These are phyloP conservation scores for Rallus crepitans DNA, from an alignment of 2,797 vertebrate genomes.

Conservation along the genomic window DNA sequence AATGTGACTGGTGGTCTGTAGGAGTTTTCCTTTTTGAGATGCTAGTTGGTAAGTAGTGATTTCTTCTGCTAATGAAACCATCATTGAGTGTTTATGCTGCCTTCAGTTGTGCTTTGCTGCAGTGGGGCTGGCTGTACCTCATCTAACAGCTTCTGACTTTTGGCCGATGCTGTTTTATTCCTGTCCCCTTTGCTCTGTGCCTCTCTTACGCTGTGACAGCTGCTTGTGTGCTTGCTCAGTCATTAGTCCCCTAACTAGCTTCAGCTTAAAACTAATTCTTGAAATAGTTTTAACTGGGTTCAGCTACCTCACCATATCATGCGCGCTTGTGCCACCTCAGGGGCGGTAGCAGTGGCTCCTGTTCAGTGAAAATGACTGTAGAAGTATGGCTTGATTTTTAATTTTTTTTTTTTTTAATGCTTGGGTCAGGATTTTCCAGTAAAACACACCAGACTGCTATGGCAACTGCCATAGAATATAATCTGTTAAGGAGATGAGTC, in stretches of 20 bases:
- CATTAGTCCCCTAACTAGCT: not conserved
- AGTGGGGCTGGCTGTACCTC: not conserved
- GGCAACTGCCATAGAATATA: not conserved
- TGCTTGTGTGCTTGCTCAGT: not conserved
- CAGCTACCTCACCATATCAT: not conserved
- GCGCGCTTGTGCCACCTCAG: not conserved
- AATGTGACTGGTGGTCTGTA: constrained; percentile 99
- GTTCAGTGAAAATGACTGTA: not conserved
- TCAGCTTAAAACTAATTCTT: constrained; percentile 30
- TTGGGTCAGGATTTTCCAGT: constrained; percentile 28
- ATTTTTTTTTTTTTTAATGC: not conserved
- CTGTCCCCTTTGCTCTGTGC: not conserved
- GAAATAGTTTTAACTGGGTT: not conserved
- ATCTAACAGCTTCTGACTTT: not conserved
- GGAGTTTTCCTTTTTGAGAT: constrained; percentile 99
- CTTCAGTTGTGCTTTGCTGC: not conserved
- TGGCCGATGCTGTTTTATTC: not conserved
- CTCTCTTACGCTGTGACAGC: fast-evolving
- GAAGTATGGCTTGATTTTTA: not conserved
- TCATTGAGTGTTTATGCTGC: fast-evolving
- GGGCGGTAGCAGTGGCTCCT: not conserved
- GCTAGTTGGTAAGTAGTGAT: constrained; percentile 92
- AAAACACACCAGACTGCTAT: not conserved
- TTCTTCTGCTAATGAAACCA: not conserved
- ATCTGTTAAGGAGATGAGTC: constrained; percentile 38